Percentiles rank a stretch among this genome's conserved stretches.
These are phyloP conservation scores for Danionella dracula DNA, from an alignment of 2,797 vertebrate species.

Conservation along the genomic window DNA sequence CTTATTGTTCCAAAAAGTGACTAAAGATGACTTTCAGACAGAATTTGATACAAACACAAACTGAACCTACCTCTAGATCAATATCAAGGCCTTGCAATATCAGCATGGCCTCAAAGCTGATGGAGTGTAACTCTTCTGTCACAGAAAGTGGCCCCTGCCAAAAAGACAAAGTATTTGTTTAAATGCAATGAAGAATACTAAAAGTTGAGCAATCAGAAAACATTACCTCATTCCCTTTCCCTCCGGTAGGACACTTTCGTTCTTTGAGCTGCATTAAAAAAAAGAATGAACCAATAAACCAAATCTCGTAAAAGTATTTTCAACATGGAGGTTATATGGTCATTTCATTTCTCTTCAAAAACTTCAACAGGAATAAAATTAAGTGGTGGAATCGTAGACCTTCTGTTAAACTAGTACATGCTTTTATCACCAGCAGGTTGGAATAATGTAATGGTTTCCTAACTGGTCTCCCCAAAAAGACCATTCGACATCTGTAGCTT, in stretches of 20 bases:
- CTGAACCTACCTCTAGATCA: conserved; percentile 70
- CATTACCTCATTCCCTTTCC: conserved; percentile 91
- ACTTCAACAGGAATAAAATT: too few relatives aligned
- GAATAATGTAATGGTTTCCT: too few relatives aligned
- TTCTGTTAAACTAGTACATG: too few relatives aligned
- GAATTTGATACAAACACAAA: neutral
- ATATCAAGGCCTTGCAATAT: conserved; percentile 85
- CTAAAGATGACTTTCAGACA: neutral
- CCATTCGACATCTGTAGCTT: too few relatives aligned
- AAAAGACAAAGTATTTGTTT: neutral
- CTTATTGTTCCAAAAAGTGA: neutral
- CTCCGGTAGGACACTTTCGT: conserved; percentile 85
- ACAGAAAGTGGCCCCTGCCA: conserved; percentile 86
- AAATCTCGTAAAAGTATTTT: too few relatives aligned
- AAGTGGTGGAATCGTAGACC: too few relatives aligned
- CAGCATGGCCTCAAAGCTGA: conserved; percentile 91
- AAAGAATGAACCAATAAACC: conserved; percentile 13
- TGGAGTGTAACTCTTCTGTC: conserved; percentile 92
- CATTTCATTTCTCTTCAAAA: too few relatives aligned
- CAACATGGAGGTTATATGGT: too few relatives aligned
- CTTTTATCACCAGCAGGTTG: too few relatives aligned
- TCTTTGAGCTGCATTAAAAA: conserved; percentile 88
- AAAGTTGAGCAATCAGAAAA: neutral
- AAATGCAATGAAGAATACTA: neutral
- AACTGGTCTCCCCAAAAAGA: too few relatives aligned